Base-by-base conservation (phyloP, 2,888 invertebrate species). In the Lymantria monacha region DNA sequence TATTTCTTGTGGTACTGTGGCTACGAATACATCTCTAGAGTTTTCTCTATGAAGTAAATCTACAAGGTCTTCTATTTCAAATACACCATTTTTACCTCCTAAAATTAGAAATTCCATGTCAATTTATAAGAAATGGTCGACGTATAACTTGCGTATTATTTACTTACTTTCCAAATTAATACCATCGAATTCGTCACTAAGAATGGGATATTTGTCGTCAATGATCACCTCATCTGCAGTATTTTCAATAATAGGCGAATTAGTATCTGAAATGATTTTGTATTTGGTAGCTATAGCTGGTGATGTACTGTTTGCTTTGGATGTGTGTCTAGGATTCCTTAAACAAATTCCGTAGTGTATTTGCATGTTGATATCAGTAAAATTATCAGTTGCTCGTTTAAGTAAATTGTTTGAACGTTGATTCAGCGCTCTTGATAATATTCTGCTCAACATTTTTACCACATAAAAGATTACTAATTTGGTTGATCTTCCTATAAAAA, bases 61-160 rank as follows among this genome's bases (percentile, higher is more conserved):
- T 0, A 98, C 94, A 44, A 98, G 83, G 61, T 98, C 97, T 75
- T 97, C 95, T 42, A 98, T 93, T 69, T 98, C 98, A 86, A 95
- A 98, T 0, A 98, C 98, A 31, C 98, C 98, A 61, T 81, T 92
- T 55, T 91, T 70, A 11, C 98, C 98, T 76, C 96, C 98, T 98
- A 74, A 44, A 92, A 90, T 22, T 22, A 42, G 14, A 11, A 15
- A 42, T 22, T 22, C 3, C 14, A n/a, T 11, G 9, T 15, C 22
- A 10, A 15, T 42, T 42, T n/a, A 13, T 3, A 40, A 7, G n/a
- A 22, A 42, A 8, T 41, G 41, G 15, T 14, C 7, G 7, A 41
- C 14, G 9, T 3, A 12, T 41, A 14, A 14, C 11, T 8, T 41
- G 41, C 13, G 33, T 14, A 14, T 14, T 41, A 12, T 41, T 7